Evolutionary conservation across 2,113 vertebrate species (phyloP).

Genomic region (Zosterops lateralis): DNA sequence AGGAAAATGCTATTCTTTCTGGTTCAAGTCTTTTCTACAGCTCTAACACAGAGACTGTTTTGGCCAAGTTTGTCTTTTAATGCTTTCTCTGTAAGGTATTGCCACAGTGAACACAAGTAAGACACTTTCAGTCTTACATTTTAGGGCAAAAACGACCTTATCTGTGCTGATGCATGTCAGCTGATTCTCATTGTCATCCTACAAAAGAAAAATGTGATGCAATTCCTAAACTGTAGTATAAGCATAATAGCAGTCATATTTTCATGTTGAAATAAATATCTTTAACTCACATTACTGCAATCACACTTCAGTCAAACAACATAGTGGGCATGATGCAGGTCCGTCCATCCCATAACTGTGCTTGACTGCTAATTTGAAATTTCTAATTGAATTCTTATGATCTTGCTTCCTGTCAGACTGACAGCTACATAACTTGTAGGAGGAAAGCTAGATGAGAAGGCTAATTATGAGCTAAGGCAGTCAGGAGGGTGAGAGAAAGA

Average conservation of each 20-base stretch:
- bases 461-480: conserved; percentile 34
- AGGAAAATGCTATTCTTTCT: not conserved
- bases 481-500: not conserved
- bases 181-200: not conserved
- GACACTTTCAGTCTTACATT: not conserved
- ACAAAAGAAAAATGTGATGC: not conserved
- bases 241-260: not conserved
- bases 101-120: not conserved
- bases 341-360: not conserved
- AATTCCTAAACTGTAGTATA: not conserved
- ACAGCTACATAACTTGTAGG: conserved; percentile 2
- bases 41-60: not conserved
- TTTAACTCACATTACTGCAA: not conserved
- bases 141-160: not conserved
- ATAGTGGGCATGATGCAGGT: not conserved
- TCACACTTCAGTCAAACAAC: not conserved
- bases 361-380: conserved; percentile 19
- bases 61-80: not conserved
- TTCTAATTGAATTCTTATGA: conserved; percentile 32
- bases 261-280: not conserved
- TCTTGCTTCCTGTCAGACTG: not conserved
- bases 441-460: conserved; percentile 12
- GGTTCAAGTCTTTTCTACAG: not conserved
- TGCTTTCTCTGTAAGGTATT: not conserved
- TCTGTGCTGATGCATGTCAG: not conserved